Conservation (phyloP, 1,140 invertebrate genomes). For the Drosophila parvula region DNA sequence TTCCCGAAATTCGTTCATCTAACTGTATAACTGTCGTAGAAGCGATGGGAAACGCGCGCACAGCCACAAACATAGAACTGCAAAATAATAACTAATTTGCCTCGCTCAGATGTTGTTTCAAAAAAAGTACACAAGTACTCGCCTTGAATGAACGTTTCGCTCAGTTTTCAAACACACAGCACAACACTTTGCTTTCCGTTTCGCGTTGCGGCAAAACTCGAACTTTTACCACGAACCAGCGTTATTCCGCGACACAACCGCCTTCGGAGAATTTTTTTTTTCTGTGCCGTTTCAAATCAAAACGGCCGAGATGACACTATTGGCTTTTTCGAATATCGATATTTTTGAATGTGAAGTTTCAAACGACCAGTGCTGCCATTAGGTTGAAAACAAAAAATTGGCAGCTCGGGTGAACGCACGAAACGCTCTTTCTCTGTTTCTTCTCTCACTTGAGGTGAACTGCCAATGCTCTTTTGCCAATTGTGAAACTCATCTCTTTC, state of each 20-base stretch:
- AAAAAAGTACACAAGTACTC: not conserved
- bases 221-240: slow-evolving; percentile 2
- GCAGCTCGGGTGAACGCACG: too few relatives aligned
- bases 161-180: not conserved
- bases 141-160: not conserved
- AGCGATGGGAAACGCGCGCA: not conserved
- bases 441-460: too few relatives aligned
- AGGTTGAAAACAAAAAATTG: too few relatives aligned
- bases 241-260: not conserved
- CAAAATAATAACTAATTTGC: not conserved
- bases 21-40: not conserved
- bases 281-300: too few relatives aligned
- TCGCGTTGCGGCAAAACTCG: not conserved
- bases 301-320: too few relatives aligned
- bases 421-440: too few relatives aligned
- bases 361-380: too few relatives aligned
- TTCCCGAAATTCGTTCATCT: not conserved
- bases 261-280: too few relatives aligned
- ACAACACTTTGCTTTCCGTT: not conserved
- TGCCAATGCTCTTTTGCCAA: too few relatives aligned
- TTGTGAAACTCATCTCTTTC: too few relatives aligned
- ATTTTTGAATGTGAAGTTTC: too few relatives aligned
- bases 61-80: not conserved
- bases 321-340: too few relatives aligned
- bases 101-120: not conserved